Evolutionary conservation across 2,888 invertebrate species (phyloP).

Genomic region (Smittia sp.): DNA sequence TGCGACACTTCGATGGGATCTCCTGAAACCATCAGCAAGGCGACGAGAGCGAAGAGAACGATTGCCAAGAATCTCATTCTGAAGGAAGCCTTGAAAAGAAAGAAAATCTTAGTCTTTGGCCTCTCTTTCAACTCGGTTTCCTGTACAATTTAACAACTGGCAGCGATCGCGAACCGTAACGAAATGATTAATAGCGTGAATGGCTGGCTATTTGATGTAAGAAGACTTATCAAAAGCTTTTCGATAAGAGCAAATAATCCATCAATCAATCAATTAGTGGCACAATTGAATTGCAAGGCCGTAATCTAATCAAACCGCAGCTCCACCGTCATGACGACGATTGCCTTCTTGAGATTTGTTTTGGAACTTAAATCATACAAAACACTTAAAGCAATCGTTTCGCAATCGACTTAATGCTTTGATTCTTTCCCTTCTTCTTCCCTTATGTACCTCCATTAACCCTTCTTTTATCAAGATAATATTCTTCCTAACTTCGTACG

Average conservation of each 20-base stretch:
- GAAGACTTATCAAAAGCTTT: background rate
- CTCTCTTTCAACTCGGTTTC: background rate
- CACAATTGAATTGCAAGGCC: background rate
- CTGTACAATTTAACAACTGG: background rate
- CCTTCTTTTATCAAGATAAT: constrained; percentile 83
- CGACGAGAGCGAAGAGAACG: background rate
- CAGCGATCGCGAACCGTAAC: background rate
- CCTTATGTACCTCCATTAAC: too few relatives aligned
- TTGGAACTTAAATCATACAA: too few relatives aligned
- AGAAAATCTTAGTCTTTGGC: background rate
- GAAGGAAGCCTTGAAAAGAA: background rate
- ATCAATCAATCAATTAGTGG: background rate
- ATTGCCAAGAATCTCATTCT: background rate
- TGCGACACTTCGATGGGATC: too few relatives aligned
- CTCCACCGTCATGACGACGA: too few relatives aligned
- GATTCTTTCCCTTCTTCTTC: constrained; percentile 58
- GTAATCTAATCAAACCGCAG: too few relatives aligned
- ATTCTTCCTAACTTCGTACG: constrained; percentile 85
- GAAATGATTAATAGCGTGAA: background rate
- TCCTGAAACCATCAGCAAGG: background rate
- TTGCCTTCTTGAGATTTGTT: too few relatives aligned
- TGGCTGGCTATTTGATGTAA: background rate
- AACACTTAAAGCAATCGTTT: too few relatives aligned
- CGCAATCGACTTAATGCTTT: background rate
- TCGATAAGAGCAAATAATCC: background rate